Evolutionary conservation across 1,140 invertebrate genomes (phyloP), one percentile per base, ranked within the genome.

Genomic region (Drosophila tani): DNA sequence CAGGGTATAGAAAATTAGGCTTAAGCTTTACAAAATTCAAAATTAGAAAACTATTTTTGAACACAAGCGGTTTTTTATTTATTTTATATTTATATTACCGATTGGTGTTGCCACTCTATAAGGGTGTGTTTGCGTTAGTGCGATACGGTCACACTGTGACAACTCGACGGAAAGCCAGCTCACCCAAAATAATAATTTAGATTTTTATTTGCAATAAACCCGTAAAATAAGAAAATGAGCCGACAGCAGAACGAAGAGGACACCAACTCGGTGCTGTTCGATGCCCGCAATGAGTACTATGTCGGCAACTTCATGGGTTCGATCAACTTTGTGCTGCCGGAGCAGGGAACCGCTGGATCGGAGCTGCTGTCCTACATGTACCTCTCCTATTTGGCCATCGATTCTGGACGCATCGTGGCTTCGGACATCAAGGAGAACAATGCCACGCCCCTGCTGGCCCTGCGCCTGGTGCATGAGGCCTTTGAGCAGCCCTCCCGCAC

Each of bases 291-390:
- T 55, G 92, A 92, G 51, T 92, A 92, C 50, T 92, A 92, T 51
- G 83, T 92, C 53, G 91, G 91, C 4, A 92, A 92, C 58, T 92
- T 91, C 40, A 92, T 92, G 91, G 90, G 87, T n/a, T 92, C 92
- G 0, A 92, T 92, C n/a, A 92, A 92, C 55, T 90, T 92, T 64
- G 91, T 92, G 55, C 75, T 92, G 35, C 91, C 91, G 0, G 90
- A 92, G 19, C 91, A 92, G 57, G 76, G 84, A 14, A 85, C 84
- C 0, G 91, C 91, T n/a, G 84, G 83, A 11, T 41, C 91, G 0
- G 91, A 92, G 41, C 60, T 92, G 17, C 59, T 92, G 6, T 92
- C 91, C 0, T 92, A 92, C 66, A 92, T 92, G 90, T 92, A 92
- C 70, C 74, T 92, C 7, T 92, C 91, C 0, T 92, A 92, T 49